Base-by-base conservation (phyloP, 2,888 invertebrate genomes). In the Ophion slaviceki region DNA sequence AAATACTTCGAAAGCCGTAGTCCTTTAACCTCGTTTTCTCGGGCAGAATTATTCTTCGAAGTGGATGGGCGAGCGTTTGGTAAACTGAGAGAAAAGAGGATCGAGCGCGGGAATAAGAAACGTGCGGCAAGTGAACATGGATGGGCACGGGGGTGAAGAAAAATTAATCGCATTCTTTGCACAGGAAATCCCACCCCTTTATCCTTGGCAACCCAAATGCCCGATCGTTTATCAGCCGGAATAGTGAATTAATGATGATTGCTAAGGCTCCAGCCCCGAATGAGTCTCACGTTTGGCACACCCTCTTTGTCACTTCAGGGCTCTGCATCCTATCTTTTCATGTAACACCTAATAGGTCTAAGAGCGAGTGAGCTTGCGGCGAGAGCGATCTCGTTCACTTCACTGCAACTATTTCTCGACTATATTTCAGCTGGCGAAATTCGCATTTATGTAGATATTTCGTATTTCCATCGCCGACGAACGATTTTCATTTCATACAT, bases 191-290 rank as follows among this genome's bases (percentile, higher is more conserved):
- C 92, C 89, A 87, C 88, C 89, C 89, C 91, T 92, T 92, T 92
- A 92, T 91, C 91, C 91, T 85, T 90, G 89, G 90, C 91, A 90
- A 89, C 86, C 89, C 89, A 90, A 92, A 92, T 92, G 91, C 91
- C 91, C 90, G 84, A 89, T 91, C 92, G 89, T 92, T 92, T 92
- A 92, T 92, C 92, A 91, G 90, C 92, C 91, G 90, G 91, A 91
- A 92, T 92, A 89, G 91, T 91, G 91, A 92, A 93, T 93, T 92
- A 92, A 92, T 92, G 93, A 93, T 92, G 92, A 93, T 92, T 92
- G 91, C 91, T 89, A 85, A 89, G 88, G 84, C 88, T 92, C 88
- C 87, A 85, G 87, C 11, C 89, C 89, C 89, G 89, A 90, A 89
- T 89, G 89, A 91, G 87, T 88, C 87, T 88, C 89, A 88, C 88